Percentiles rank a stretch among this genome's conserved stretches.
Conservation (phyloP, 2,797 vertebrate genomes). For the Acanthiza pusilla region DNA sequence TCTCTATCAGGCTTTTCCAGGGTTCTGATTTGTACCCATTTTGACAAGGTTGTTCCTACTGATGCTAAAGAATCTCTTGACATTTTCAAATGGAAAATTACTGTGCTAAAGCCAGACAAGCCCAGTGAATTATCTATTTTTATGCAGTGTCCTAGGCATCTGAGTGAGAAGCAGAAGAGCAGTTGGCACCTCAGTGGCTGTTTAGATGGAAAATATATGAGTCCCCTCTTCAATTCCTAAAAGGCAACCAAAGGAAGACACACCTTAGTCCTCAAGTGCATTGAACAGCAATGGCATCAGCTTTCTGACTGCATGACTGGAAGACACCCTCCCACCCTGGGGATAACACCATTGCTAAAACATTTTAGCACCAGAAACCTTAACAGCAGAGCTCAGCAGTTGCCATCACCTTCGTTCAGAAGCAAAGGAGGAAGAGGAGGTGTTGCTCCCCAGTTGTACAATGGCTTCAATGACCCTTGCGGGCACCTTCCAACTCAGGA, state of each 20-base stretch:
- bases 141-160: not conserved
- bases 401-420: not conserved
- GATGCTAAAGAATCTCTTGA: not conserved
- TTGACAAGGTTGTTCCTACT: not conserved
- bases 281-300: not conserved
- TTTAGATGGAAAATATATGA: not conserved
- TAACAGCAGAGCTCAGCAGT: not conserved
- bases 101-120: not conserved
- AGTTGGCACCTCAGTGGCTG: not conserved
- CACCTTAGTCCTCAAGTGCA: not conserved
- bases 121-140: not conserved
- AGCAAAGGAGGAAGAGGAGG: not conserved
- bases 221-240: not conserved
- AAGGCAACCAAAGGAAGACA: not conserved
- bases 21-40: not conserved
- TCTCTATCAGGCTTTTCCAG: not conserved
- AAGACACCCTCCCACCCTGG: not conserved
- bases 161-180: not conserved
- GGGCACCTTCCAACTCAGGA: not conserved
- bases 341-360: not conserved
- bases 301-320: not conserved
- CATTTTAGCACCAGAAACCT: not conserved
- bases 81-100: constrained; percentile 8
- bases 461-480: not conserved
- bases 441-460: not conserved